Base-by-base conservation (phyloP, 2,888 invertebrate species). In the Rhogogaster chlorosoma region DNA sequence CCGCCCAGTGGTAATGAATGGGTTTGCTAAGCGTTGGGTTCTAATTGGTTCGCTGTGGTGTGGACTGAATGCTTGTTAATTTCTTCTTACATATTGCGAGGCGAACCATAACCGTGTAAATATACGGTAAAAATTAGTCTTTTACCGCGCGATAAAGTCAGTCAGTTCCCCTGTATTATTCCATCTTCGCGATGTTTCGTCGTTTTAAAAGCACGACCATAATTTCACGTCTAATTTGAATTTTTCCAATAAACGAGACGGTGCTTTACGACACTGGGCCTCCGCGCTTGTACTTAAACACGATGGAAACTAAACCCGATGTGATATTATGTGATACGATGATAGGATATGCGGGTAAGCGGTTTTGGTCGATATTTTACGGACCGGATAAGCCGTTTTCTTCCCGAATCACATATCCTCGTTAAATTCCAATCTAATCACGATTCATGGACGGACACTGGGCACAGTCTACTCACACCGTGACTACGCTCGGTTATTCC, bases 361-460 rank as follows among this genome's bases (percentile, higher is more conserved):
- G 18, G 53, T 53, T n/a, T 70, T 6, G 9, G n/a, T 70, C 26
- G 61, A 61, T 67, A 67, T 67, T 32, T 67, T 67, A 61, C 18
- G 32, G 32, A 67, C 26, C 32, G 67, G 67, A 67, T 67, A 32
- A 67, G 32, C 15, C 12, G 67, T 67, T 67, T 67, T 67, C 32
- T 78, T 78, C 22, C 32, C 18, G 26, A 36, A 22, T 57, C 57
- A 38, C 45, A 53, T 36, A 2, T 57, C 32, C 36, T 78, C 29
- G 78, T 78, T 78, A 36, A 57, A 57, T 78, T 78, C 78, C 78
- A 78, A 78, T 78, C 78, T 78, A 78, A 78, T 78, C 78, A 53
- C 53, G 78, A 57, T 38, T 12, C 78, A 38, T 57, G 75, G 49
- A 78, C 18, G 57, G 38, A 78, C 36, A 12, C 71, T 73, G 71